Base-by-base conservation (phyloP, 1,140 invertebrate species). In the Drosophila nigrodunni region DNA sequence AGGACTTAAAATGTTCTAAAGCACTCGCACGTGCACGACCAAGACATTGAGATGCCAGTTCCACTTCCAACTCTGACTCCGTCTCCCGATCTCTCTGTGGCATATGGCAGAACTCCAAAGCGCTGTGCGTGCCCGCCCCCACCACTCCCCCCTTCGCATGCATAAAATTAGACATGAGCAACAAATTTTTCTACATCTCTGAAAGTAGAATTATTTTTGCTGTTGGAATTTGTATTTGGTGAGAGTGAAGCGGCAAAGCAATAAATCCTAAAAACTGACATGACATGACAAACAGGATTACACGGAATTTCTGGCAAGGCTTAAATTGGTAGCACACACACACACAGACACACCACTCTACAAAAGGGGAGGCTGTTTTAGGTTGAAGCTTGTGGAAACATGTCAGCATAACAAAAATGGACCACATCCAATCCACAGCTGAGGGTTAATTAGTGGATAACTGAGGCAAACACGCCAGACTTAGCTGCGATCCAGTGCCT, bases 271-370 rank as follows among this genome's bases (percentile, higher is more conserved):
- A 80, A 86, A 91, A 86, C 85, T 91, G 89, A 91, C 89, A 91
- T 86, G 88, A 91, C 88, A 91, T 91, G 89, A 91, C 89, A 91
- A 89, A 86, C 89, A 86, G 89, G 89, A 91, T 91, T 91, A 91
- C 89, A 88, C 86, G 68, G 71, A 68, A 62, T 58, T 74, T 47
- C 69, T 77, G 82, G 85, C 74, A 81, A 88, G 80, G 85, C 86
- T 88, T 88, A 88, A 88, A 88, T 88, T 83, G 83, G 80, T 87
- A 88, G 80, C 80, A 88, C 80, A 89, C 83, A 78, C 71, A 30
- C 77, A 66, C 61, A 4, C 54, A 21, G 1, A 21, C 2, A 21
- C 67, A 66, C 25, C 25, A 50, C 62, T 21, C 71, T 13, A 34
- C 43, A 41, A 11, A 7, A 41, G 37, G 60, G 7, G 46, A 25